A percentile compares a stretch with the other conserved stretches of the same genome.
These are phyloP conservation scores for Cataglyphis albicans DNA, from an alignment of 2,888 invertebrate species.

Conservation along the genomic window DNA sequence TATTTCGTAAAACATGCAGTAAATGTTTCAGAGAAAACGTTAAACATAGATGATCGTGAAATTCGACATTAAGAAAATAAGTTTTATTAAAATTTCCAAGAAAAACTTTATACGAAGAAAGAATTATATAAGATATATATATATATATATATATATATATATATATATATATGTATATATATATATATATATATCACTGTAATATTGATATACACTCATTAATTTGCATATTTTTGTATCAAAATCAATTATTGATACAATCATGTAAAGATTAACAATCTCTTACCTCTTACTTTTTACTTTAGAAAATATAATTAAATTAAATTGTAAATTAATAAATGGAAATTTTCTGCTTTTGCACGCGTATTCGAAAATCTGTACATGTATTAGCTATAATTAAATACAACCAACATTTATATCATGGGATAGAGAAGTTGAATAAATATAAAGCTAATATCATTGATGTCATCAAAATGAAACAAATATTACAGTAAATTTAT, in stretches of 20 bases:
- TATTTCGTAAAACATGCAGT: slow-evolving; percentile 8
- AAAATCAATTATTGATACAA: neutral
- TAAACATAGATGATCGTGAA: neutral
- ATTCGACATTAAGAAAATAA: slow-evolving; percentile 16
- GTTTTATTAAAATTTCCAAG: slow-evolving; percentile 27
- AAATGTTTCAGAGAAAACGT: neutral
- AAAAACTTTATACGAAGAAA: neutral
- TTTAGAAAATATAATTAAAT: slow-evolving; percentile 19
- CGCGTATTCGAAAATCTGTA: neutral
- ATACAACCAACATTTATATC: slow-evolving; percentile 20
- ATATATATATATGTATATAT: too few species aligned
- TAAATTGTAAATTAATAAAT: slow-evolving; percentile 32
- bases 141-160: too few species aligned
- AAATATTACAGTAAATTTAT: slow-evolving; percentile 42
- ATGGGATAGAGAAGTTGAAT: slow-evolving; percentile 9
- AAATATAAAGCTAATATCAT: slow-evolving; percentile 23
- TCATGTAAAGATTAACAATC: neutral
- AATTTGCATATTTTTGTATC: neutral
- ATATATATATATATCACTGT: neutral
- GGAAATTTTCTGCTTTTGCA: neutral
- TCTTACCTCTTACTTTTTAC: neutral
- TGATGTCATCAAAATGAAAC: slow-evolving; percentile 16
- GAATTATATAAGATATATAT: too few species aligned
- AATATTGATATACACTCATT: neutral
- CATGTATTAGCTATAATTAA: slow-evolving; percentile 5